phyloP scores from a whole-genome alignment of 2,113 vertebrate species.

The Conger conger region DNA sequence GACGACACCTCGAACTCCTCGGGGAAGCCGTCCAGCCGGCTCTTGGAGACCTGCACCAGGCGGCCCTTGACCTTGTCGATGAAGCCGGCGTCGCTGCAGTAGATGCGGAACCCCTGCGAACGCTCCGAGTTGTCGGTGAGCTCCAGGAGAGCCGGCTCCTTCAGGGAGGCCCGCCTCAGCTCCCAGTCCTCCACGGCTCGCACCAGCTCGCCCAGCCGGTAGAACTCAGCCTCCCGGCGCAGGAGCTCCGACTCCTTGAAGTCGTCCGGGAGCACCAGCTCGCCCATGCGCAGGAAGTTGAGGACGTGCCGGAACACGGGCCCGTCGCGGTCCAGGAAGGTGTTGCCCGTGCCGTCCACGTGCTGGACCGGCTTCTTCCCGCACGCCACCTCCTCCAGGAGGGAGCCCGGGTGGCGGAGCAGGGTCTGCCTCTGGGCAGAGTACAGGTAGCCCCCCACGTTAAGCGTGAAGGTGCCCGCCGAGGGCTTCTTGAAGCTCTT shows the following conservation, averaged over 20 bases:
- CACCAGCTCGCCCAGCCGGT: slow-evolving; percentile 83
- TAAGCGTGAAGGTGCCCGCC: slow-evolving; percentile 84
- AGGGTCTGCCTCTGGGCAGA: slow-evolving; percentile 92
- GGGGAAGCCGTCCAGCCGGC: slow-evolving; percentile 91
- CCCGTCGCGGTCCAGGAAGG: slow-evolving; percentile 96
- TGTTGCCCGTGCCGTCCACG: slow-evolving; percentile 90
- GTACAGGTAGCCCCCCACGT: slow-evolving; percentile 94
- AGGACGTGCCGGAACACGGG: slow-evolving; percentile 94
- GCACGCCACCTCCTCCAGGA: slow-evolving; percentile 88
- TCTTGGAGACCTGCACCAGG: slow-evolving; percentile 96
- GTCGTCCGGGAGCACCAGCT: slow-evolving; percentile 92
- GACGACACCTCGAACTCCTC: slow-evolving; percentile 95
- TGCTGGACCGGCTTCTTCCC: slow-evolving; percentile 88
- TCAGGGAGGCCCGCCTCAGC: slow-evolving; percentile 77
- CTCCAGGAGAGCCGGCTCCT: slow-evolving; percentile 93
- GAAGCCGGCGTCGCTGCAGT: slow-evolving; percentile 89
- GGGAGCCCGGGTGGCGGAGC: slow-evolving; percentile 86
- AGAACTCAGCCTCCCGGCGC: slow-evolving; percentile 90
- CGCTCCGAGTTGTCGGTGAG: slow-evolving; percentile 96
- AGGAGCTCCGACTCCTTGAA: slow-evolving; percentile 94
- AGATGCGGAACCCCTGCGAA: slow-evolving; percentile 93
- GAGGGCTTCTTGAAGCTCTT: slow-evolving; percentile 88
- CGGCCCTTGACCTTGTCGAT: slow-evolving; percentile 92
- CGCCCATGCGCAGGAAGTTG: slow-evolving; percentile 94
- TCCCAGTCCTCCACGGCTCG: slow-evolving; percentile 88